These are phyloP conservation scores for Exephanes ischioxanthus DNA, from an alignment of 2,888 invertebrate species.

Conservation along the genomic window DNA sequence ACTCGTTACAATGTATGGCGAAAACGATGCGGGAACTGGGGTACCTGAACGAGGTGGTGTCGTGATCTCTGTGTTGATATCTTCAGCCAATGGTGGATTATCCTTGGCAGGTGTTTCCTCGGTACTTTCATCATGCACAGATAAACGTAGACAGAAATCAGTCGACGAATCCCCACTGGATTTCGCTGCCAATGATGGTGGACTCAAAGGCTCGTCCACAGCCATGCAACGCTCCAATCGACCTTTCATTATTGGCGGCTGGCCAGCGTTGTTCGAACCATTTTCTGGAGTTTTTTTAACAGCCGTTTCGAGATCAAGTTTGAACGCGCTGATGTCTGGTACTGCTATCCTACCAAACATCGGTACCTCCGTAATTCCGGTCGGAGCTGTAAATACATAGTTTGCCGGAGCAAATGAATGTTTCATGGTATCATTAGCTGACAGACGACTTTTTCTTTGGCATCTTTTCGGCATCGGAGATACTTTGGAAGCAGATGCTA, in stretches of 20 bases:
- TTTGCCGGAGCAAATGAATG: slow-evolving; percentile 86
- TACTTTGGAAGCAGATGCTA: no score
- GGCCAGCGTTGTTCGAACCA: no score
- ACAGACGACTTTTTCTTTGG: background rate
- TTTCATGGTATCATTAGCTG: slow-evolving; percentile 48
- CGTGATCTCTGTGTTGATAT: background rate
- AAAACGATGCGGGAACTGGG: slow-evolving; percentile 73
- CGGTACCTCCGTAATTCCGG: slow-evolving; percentile 73
- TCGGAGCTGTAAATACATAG: slow-evolving; percentile 86
- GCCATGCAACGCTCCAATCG: no score
- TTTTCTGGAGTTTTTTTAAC: background rate
- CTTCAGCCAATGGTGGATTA: background rate
- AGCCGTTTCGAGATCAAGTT: background rate
- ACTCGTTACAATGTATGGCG: slow-evolving; percentile 87
- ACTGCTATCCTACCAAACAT: slow-evolving; percentile 71
- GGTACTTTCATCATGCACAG: slow-evolving; percentile 28
- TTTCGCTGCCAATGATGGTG: background rate
- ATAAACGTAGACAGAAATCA: slow-evolving; percentile 34
- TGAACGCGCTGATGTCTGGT: background rate
- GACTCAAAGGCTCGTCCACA: background rate
- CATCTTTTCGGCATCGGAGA: no score
- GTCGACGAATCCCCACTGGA: background rate
- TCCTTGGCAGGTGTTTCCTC: slow-evolving; percentile 16
- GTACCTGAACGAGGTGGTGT: slow-evolving; percentile 30
- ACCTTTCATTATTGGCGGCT: no score